Percentiles rank a stretch among this genome's conserved stretches.
Conservation (phyloP, 2,113 vertebrate genomes). For the Platichthys stellatus region DNA sequence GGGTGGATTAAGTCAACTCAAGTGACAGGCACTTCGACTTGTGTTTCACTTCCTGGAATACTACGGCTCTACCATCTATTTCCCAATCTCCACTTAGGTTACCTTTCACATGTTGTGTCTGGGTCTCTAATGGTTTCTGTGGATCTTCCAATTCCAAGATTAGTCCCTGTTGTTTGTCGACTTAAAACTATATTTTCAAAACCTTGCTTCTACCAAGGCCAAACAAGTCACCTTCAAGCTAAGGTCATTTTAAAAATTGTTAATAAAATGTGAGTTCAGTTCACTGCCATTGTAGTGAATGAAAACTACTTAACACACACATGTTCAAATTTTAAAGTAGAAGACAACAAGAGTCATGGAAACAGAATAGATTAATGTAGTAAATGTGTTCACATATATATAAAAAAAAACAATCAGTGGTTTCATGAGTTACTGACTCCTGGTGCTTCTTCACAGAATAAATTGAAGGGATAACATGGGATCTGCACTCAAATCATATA, state of each 20-base stretch:
- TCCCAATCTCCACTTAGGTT: constrained; percentile 43
- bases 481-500: too few relatives aligned
- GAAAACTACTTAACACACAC: not conserved
- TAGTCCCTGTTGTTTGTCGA: not conserved
- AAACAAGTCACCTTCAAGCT: not conserved
- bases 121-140: not conserved
- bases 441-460: too few relatives aligned
- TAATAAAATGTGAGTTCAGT: not conserved
- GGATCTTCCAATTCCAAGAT: not conserved
- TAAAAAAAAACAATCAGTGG: too few relatives aligned
- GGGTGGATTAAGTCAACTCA: constrained; percentile 1
- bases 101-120: constrained; percentile 11
- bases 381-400: too few relatives aligned
- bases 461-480: too few relatives aligned
- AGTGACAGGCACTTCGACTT: constrained; percentile 1
- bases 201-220: not conserved
- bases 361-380: too few relatives aligned
- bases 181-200: not conserved
- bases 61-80: constrained; percentile 3
- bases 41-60: constrained; percentile 52
- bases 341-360: too few relatives aligned
- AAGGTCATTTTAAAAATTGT: not conserved
- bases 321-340: not conserved
- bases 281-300: too few relatives aligned
- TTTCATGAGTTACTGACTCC: too few relatives aligned